Base-by-base conservation (phyloP, 2,888 invertebrate genomes). In the Eupithecia subfuscata region DNA sequence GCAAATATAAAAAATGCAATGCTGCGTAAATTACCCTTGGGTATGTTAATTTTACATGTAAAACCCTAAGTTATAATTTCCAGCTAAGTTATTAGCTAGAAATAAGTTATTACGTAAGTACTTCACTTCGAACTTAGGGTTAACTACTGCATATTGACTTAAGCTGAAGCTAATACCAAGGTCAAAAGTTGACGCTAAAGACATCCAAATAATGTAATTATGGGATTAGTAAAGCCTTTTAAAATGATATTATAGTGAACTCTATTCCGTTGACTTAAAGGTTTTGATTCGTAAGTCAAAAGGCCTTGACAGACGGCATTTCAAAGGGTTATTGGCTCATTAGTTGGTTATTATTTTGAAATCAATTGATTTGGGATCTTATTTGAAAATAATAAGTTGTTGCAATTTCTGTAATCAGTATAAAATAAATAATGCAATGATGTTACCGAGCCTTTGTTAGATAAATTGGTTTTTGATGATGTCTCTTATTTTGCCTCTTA, bases 121-220 rank as follows among this genome's bases (percentile, higher is more conserved):
- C 18, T 18, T 56, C 56, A 25, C 22, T 60, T 60, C 22, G 60
- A 60, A 60, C 25, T 25, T 14, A 25, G 12, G 60, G 60, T 60
- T 60, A 60, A 60, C 60, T 60, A 52, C 52, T n/a, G 18, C 22
- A 22, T 22, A 22, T 22, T 11, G 60, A 60, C 5, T 2, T 65
- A 65, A 67, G 16, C 16, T 18, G 30, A 71, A 69, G 40, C 25
- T 71, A 71, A 87, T 85, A 84, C 83, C 80, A 75, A 82, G 79
- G 84, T 85, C 85, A 85, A 83, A 83, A 87, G 80, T 79, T 84
- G 84, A 88, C 85, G 89, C 90, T 90, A 90, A 90, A 88, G 86
- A 88, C 86, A 87, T 86, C 87, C 88, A 83, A 86, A 86, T 91
- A 91, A 91, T 89, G 84, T 89, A 89, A 91, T 91, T 91, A 91